phyloP scores from a whole-genome alignment of 2,888 invertebrate genomes.

The Yponomeuta malinellus region DNA sequence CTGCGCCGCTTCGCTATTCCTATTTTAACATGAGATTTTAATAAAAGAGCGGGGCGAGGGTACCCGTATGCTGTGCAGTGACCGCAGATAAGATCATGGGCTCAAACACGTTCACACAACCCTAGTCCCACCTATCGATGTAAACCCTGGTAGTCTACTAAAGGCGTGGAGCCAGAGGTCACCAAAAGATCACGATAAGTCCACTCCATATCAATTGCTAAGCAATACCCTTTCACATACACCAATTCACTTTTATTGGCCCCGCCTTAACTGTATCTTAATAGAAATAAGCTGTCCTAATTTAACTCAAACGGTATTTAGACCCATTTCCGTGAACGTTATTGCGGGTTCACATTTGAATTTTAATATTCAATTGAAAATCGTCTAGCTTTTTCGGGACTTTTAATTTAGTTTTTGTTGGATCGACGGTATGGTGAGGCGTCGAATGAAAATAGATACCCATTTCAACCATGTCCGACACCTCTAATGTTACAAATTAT shows the following conservation, averaged over 20 bases:
- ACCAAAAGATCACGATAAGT: background rate
- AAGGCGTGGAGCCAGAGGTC: background rate
- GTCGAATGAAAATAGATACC: background rate
- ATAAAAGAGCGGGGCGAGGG: slow-evolving; percentile 49
- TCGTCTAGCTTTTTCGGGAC: slow-evolving; percentile 8
- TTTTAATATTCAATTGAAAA: slow-evolving; percentile 16
- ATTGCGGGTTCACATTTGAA: slow-evolving; percentile 32
- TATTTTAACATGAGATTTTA: slow-evolving; percentile 47
- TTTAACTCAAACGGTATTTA: slow-evolving; percentile 62
- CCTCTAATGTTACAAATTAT: slow-evolving; percentile 6
- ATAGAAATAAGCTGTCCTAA: slow-evolving; percentile 63
- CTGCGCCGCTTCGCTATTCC: background rate
- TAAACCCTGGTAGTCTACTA: background rate
- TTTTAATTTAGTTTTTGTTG: background rate
- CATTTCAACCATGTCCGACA: background rate
- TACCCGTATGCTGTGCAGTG: slow-evolving; percentile 56
- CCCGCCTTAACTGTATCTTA: slow-evolving; percentile 37
- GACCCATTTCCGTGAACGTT: slow-evolving; percentile 4
- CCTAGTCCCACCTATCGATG: background rate
- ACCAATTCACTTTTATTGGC: slow-evolving; percentile 39
- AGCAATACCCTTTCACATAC: slow-evolving; percentile 50
- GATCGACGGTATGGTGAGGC: background rate
- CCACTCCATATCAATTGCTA: slow-evolving; percentile 11
- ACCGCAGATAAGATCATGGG: slow-evolving; percentile 67
- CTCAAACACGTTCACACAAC: slow-evolving; percentile 42